Conservation (phyloP, 2,888 invertebrate genomes). For the Sesia apiformis region DNA sequence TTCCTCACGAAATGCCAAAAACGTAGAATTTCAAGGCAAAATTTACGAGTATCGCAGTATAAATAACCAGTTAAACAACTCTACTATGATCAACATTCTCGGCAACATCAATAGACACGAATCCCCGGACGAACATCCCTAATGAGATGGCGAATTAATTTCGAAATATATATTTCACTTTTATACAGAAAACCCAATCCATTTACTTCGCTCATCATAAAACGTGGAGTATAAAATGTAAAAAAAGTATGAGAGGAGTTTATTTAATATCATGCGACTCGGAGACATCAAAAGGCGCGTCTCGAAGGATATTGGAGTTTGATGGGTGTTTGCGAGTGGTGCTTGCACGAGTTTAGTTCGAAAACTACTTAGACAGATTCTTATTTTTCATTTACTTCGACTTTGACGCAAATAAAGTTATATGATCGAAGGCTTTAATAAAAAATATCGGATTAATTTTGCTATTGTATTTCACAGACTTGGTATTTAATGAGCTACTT, state of each 20-base stretch:
- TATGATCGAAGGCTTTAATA: neutral
- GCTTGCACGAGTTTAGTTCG: neutral
- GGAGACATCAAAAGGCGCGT: conserved; percentile 28
- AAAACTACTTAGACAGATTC: neutral
- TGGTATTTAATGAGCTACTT: neutral
- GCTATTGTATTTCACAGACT: too few species aligned
- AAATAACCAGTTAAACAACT: neutral
- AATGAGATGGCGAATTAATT: conserved; percentile 19
- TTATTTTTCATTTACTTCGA: neutral
- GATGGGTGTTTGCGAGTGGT: conserved; percentile 13
- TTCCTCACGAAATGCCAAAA: too few species aligned
- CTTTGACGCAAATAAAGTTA: neutral
- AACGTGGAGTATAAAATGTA: conserved; percentile 14
- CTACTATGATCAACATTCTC: neutral
- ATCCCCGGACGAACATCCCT: conserved; percentile 6
- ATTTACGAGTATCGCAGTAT: too few species aligned
- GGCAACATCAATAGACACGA: conserved; percentile 4
- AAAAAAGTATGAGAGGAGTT: conserved; percentile 21
- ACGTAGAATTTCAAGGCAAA: too few species aligned
- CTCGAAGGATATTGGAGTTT: conserved; percentile 25
- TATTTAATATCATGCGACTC: conserved; percentile 29
- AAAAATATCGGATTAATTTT: neutral
- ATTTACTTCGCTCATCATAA: conserved; percentile 11
- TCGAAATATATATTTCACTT: conserved; percentile 9
- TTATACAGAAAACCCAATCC: conserved; percentile 13